These are phyloP conservation scores for Apotomis turbidana DNA, from an alignment of 2,888 invertebrate genomes.

Conservation along the genomic window DNA sequence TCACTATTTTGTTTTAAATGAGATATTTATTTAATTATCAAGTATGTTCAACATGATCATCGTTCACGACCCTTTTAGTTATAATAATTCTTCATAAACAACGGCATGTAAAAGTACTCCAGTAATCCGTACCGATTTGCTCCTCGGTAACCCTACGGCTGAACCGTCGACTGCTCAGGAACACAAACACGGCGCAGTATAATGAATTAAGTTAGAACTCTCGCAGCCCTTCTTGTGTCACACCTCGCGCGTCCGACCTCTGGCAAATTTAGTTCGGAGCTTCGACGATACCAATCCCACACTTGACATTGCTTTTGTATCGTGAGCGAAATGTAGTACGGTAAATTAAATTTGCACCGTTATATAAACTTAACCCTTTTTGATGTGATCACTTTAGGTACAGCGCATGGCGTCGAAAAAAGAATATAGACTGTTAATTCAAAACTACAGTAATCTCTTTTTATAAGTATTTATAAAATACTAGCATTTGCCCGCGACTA, in stretches of 20 bases:
- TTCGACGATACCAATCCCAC: conserved; percentile 37
- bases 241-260: conserved; percentile 56
- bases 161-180: conserved; percentile 64
- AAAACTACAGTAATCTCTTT: no score
- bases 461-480: no score
- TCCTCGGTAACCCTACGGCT: conserved; percentile 34
- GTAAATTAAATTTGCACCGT: conserved; percentile 23
- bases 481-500: no score
- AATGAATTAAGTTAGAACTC: conserved; percentile 82
- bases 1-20: no score
- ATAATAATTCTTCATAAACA: no score
- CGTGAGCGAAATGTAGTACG: conserved; percentile 18
- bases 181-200: conserved; percentile 77
- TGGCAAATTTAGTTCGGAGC: conserved; percentile 45
- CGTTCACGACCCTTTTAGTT: no score
- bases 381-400: background rate
- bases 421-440: no score
- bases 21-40: no score
- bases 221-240: conserved; percentile 64
- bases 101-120: background rate
- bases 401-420: background rate
- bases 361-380: background rate
- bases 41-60: no score
- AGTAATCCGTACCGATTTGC: background rate
- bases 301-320: conserved; percentile 33